Evolutionary conservation across 2,888 invertebrate species (phyloP), one percentile per base, ranked within the genome.

Genomic region (Drosophila incognita): DNA sequence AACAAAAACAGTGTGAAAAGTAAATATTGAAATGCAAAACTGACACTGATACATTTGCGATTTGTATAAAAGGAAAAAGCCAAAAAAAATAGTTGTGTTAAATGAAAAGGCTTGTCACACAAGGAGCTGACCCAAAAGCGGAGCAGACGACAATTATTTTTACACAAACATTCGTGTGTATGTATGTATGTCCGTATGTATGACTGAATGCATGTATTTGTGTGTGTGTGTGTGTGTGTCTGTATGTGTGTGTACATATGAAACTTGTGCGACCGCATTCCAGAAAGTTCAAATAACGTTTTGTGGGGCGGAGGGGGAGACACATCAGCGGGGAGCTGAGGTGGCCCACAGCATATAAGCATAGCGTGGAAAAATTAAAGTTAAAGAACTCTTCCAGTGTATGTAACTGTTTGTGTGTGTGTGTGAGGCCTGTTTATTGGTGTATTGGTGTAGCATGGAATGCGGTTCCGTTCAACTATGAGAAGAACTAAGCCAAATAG

Each of bases 221-320:
- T 24, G 29, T 29, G 27, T 49, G 29, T 35, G 13, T 35, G 35
- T 24, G 0, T 35, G 35, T 24, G 0, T 35, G 35, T 35, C 0
- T 42, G 53, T 24, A 13, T 35, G 36, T 24, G 59, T 49, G 52
- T n/a, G 31, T 67, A 63, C 35, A 51, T 68, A 64, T 60, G 71
- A 87, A 85, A 88, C 85, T 83, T 79, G 85, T 78, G 80, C 81
- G 84, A 83, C 89, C 76, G 81, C 87, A 88, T 88, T 88, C 87
- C 87, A 83, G 75, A 82, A 79, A 87, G 89, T 89, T 87, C 79
- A 89, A 87, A 86, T 83, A 87, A 79, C 85, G 78, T 74, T 75
- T 76, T 59, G 46, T 57, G 56, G 15, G 1, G 7, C 6, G 4
- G 4, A 24, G 24, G 46, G 24, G 46, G n/a, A 27, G 67, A 51